A percentile compares a stretch with the other conserved stretches of the same genome.
Evolutionary conservation across 1,140 invertebrate genomes (phyloP).

Genomic region (Telenomus remus): DNA sequence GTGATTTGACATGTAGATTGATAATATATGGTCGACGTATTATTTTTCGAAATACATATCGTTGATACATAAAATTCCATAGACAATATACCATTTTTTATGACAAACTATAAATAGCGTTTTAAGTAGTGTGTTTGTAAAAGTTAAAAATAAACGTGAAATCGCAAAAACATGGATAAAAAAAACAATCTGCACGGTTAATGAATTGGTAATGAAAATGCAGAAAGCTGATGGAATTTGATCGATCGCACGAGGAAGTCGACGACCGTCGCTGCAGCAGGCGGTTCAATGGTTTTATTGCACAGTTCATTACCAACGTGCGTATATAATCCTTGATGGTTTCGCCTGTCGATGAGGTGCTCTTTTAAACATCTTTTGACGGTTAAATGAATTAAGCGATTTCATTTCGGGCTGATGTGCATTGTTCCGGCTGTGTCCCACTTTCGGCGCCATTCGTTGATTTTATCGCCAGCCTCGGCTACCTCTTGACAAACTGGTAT

Average conservation of each 20-base stretch:
- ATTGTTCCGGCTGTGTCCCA: conserved; percentile 8
- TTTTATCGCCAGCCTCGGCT: not conserved
- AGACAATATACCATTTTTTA: no score
- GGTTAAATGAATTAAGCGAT: conserved; percentile 28
- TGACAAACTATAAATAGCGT: no score
- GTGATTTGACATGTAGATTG: conserved; percentile 2
- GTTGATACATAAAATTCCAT: no score
- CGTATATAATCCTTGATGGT: not conserved
- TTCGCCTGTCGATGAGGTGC: not conserved
- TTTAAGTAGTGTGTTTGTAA: no score
- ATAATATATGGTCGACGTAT: conserved; percentile 12
- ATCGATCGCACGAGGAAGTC: conserved; percentile 4
- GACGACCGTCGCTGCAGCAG: not conserved
- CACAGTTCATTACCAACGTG: conserved; percentile 9
- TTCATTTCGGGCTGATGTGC: conserved; percentile 12
- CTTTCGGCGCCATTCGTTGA: conserved; percentile 2
- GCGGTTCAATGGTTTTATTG: conserved; percentile 3
- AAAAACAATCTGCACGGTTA: no score
- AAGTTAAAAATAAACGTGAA: no score
- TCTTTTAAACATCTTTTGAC: conserved; percentile 22
- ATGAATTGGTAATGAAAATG: conserved; percentile 1
- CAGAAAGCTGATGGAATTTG: conserved; percentile 7
- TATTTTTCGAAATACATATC: no score
- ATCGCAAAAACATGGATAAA: no score
- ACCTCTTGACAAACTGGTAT: conserved; percentile 16